phyloP scores from a whole-genome alignment of 2,888 invertebrate genomes.

The Patella ulyssiponensis region DNA sequence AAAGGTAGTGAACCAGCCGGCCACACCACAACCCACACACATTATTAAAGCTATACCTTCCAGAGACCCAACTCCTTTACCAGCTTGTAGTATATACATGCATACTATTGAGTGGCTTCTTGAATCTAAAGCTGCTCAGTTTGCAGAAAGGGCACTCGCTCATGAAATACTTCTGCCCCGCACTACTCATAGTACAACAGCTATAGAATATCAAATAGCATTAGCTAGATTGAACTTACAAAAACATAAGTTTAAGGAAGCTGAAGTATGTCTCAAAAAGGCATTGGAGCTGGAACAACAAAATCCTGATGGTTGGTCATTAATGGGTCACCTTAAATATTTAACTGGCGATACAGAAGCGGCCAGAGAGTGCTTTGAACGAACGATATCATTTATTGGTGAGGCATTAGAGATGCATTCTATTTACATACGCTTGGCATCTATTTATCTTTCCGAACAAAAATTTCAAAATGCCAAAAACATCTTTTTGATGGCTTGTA shows the following conservation, averaged over 20 bases:
- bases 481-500: conserved; percentile 71
- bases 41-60: conserved; percentile 49
- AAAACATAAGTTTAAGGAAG: conserved; percentile 65
- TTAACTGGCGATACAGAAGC: conserved; percentile 62
- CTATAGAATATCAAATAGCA: conserved; percentile 65
- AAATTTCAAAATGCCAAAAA: conserved; percentile 67
- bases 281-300: conserved; percentile 69
- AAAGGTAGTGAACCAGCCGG: conserved; percentile 42
- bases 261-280: conserved; percentile 65
- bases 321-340: conserved; percentile 72
- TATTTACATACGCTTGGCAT: conserved; percentile 70
- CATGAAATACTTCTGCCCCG: conserved; percentile 65
- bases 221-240: conserved; percentile 67
- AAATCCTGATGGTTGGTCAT: conserved; percentile 72
- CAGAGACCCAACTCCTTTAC: conserved; percentile 63
- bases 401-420: conserved; percentile 71
- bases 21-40: conserved; percentile 44
- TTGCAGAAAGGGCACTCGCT: conserved; percentile 70
- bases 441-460: conserved; percentile 63
- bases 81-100: conserved; percentile 66
- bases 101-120: conserved; percentile 69
- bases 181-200: conserved; percentile 56
- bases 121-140: conserved; percentile 68
- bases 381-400: conserved; percentile 68
- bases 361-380: conserved; percentile 70